Base-by-base conservation (phyloP, 1,140 invertebrate species). In the Diorhabda elongata region DNA sequence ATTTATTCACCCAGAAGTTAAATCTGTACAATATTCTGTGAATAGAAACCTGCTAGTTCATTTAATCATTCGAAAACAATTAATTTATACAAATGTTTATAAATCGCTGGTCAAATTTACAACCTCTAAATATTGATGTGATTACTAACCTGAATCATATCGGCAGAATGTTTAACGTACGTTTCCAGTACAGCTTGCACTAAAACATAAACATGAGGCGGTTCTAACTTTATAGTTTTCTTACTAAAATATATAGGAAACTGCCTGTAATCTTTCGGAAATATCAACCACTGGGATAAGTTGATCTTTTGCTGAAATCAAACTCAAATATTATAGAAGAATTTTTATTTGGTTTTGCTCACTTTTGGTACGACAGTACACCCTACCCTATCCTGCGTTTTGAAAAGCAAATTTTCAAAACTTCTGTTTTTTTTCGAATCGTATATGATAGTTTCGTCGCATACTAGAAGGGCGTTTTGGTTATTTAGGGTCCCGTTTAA, bases 211-310 rank as follows among this genome's bases (percentile, higher is more conserved):
- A 86, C 75, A 71, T 81, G 83, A 2, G 76, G 77, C 11, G 57
- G 60, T 56, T 67, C 60, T 4, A 71, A 67, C 64, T 42, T 76
- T 69, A 61, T 78, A 69, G 58, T 77, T 47, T 61, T 71, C 7
- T 71, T 60, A n/a, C 70, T 64, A 59, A 79, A 77, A 66, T 74
- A 78, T 42, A 87, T 80, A 3, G 86, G 86, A 76, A 88, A 86
- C 47, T 82, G 70, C 26, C 81, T 83, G 62, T 77, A 79, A 67
- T 84, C 83, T 70, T 71, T 76, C 3, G 83, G 82, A 75, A 84
- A 87, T 8, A 74, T 72, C 26, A 87, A 75, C 87, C 86, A 88
- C 60, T 81, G 78, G 3, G 80, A 82, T n/a, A 87, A 79, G 72
- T 78, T 73, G 62, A 77, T 61, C 66, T 68, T 78, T 80, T 76